A percentile compares a stretch with the other conserved stretches of the same genome.
Evolutionary conservation across 2,113 vertebrate genomes (phyloP).

Genomic region (Rhinolophus ferrumequinum): DNA sequence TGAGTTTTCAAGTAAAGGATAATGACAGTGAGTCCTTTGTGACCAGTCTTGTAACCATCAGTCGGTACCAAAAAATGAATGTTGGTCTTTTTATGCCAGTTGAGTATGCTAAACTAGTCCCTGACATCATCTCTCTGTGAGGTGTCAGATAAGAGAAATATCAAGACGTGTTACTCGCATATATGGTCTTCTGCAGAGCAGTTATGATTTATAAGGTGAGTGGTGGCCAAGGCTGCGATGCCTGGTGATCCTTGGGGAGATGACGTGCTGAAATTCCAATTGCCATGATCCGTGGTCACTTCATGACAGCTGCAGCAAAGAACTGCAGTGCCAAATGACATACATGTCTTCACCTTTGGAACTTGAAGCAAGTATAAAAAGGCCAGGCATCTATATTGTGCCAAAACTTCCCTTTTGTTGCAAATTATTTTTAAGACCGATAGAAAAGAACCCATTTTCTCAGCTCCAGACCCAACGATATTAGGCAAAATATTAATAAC

Average conservation of each 20-base stretch:
- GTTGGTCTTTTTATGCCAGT: background rate
- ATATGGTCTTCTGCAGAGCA: background rate
- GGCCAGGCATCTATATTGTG: background rate
- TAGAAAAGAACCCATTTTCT: background rate
- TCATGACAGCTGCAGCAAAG: background rate
- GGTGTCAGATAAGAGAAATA: background rate
- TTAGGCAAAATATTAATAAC: constrained; percentile 21
- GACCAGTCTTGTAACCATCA: background rate
- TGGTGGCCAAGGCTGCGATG: background rate
- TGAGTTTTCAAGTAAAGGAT: background rate
- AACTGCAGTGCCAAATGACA: background rate
- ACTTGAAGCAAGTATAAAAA: background rate
- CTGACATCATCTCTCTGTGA: background rate
- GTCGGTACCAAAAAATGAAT: background rate
- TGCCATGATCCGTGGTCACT: background rate
- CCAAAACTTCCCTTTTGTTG: background rate
- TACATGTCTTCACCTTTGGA: background rate
- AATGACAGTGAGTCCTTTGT: background rate
- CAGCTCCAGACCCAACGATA: background rate
- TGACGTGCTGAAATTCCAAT: background rate
- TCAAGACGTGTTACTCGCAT: background rate
- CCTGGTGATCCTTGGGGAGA: background rate
- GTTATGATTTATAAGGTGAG: background rate
- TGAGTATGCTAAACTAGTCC: background rate
- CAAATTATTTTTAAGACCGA: constrained; percentile 29